Conservation (phyloP, 2,113 vertebrate species). For the Syrmaticus mikado region DNA sequence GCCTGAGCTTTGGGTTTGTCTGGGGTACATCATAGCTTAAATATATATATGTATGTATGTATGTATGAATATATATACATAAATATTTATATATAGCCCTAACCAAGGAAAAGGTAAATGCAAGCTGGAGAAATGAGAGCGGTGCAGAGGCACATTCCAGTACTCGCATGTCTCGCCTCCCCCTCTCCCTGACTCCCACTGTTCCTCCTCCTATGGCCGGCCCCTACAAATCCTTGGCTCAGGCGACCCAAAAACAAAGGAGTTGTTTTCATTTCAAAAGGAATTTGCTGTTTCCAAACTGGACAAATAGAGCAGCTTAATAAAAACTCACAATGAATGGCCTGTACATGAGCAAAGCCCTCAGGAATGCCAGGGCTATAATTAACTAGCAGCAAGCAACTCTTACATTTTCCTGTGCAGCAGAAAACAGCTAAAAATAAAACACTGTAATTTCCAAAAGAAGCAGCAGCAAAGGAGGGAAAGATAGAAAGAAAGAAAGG, state of each 20-base stretch:
- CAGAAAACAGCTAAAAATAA: constrained; percentile 79
- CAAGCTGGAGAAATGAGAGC: background rate
- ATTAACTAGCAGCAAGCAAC: constrained; percentile 79
- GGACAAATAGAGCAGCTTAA: constrained; percentile 76
- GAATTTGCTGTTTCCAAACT: constrained; percentile 77
- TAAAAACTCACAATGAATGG: constrained; percentile 78
- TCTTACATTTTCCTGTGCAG: constrained; percentile 76
- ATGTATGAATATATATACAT: constrained; percentile 51
- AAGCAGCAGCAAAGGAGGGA: constrained; percentile 56
- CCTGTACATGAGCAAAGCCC: constrained; percentile 77
- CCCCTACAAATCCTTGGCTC: constrained; percentile 60
- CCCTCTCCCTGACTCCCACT: constrained; percentile 9
- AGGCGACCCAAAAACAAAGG: constrained; percentile 66
- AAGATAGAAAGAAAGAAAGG: constrained; percentile 54
- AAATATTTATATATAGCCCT: constrained; percentile 55
- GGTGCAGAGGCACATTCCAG: background rate
- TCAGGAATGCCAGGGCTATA: constrained; percentile 77
- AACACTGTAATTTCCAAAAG: constrained; percentile 72
- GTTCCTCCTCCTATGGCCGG: constrained; percentile 36
- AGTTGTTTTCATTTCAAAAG: constrained; percentile 73
- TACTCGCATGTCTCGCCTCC: background rate
- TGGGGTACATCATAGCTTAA: constrained; percentile 16
- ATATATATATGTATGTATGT: background rate
- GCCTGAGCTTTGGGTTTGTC: constrained; percentile 15
- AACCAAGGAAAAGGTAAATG: constrained; percentile 22